Evolutionary conservation across 2,113 vertebrate species (phyloP).

Genomic region (Buteo buteo): DNA sequence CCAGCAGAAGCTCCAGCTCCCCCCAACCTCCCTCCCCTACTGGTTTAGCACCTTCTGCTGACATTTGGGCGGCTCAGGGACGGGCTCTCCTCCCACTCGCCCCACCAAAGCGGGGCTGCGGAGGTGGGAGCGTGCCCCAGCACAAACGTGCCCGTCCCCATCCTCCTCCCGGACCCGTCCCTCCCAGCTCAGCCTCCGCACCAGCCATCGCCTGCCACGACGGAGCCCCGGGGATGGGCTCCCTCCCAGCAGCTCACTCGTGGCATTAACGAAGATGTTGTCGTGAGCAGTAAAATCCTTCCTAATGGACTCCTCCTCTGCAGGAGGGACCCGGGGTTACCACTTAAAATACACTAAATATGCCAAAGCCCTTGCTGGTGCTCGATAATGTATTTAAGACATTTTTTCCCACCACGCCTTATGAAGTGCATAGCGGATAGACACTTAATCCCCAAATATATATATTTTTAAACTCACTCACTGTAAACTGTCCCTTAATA

Average conservation of each 20-base stretch:
- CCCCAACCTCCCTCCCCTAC: not conserved
- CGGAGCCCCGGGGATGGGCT: not conserved
- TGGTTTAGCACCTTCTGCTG: not conserved
- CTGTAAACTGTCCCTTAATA: not conserved
- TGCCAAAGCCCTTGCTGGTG: not conserved
- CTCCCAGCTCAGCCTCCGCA: not conserved
- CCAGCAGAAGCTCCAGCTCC: not conserved
- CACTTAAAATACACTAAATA: not conserved
- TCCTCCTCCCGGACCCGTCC: not conserved
- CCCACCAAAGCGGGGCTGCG: accelerated
- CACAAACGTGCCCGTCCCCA: not conserved
- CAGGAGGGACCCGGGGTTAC: not conserved
- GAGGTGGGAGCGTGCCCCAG: not conserved
- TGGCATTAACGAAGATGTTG: not conserved
- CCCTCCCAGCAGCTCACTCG: not conserved
- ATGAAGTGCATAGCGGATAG: not conserved
- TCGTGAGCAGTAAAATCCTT: not conserved
- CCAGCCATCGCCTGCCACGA: not conserved
- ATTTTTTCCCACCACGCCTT: not conserved
- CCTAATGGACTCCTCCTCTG: not conserved
- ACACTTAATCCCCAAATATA: not conserved
- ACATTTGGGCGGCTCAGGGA: not conserved
- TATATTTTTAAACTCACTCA: not conserved
- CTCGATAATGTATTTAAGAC: not conserved
- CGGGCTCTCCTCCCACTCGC: not conserved